These are phyloP conservation scores for Bolinopsis microptera DNA, from an alignment of 37 sponge, comb jelly and placozoan species.

Conservation along the genomic window DNA sequence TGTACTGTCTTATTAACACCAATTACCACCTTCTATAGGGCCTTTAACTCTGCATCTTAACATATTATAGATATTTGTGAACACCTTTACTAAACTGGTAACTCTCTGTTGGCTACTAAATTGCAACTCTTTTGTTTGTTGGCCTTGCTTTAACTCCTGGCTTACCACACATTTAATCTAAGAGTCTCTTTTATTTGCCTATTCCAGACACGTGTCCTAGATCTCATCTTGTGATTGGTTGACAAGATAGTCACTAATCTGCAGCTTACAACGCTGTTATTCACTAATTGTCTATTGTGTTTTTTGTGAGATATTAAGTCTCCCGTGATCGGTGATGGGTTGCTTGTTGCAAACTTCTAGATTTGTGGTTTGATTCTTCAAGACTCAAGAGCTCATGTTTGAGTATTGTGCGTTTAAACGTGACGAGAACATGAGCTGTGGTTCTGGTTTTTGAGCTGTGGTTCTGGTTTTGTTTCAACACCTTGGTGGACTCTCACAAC, in stretches of 20 bases:
- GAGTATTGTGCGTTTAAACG: no score
- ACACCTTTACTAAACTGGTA: background rate
- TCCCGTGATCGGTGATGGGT: no score
- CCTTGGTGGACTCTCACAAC: no score
- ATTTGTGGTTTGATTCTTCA: background rate
- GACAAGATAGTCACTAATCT: background rate
- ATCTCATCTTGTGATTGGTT: background rate
- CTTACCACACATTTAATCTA: background rate
- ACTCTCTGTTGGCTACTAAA: background rate
- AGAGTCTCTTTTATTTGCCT: background rate
- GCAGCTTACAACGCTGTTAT: background rate
- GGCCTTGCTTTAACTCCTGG: background rate
- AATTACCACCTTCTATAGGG: background rate
- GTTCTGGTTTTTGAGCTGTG: no score
- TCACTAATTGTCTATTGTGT: background rate
- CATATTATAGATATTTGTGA: background rate
- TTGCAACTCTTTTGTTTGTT: background rate
- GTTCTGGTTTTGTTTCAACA: no score
- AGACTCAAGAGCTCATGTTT: no score
- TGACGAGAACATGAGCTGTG: no score
- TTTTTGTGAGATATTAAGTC: background rate
- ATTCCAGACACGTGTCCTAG: background rate
- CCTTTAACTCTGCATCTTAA: background rate
- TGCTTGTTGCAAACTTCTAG: background rate
- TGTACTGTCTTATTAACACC: background rate